Base-by-base conservation (phyloP, 2,888 invertebrate genomes). In the Nesidiocoris tenuis region DNA sequence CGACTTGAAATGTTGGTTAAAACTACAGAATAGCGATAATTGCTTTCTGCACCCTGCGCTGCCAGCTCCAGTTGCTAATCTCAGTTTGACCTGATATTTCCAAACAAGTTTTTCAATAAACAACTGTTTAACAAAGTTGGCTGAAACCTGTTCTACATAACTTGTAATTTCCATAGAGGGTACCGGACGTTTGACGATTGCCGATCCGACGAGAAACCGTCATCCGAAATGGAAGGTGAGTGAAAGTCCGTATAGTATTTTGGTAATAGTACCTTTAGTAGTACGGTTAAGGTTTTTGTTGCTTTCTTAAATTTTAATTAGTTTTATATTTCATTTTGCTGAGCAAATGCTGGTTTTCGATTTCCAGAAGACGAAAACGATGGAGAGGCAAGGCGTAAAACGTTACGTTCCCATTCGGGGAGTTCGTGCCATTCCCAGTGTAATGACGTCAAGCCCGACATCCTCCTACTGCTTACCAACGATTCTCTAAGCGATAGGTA, bases 401-500 rank as follows among this genome's bases (percentile, higher is more conserved):
- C 80, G 63, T 74, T 80, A 9, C 54, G 80, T 57, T 80, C 80
- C 61, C 80, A 77, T 64, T 72, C 72, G 12, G 72, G 72, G 1
- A 39, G 39, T 16, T 72, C 63, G 25, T 72, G 22, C 61, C 1
- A 75, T 59, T 22, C 54, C 17, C 16, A 76, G 9, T 64, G 57
- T 17, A 24, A 25, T 12, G 74, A 74, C 57, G 61, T 21, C 18
- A 74, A 64, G 39, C 64, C 65, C 9, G 74, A 74, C 25, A 5
- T 65, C 7, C 65, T 66, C 12, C 56, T 57, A 1, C 21, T 59
- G 17, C 67, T 75, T 24, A 61, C 67, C 16, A 75, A 65, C n/a
- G 75, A 66, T 22, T 55, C 22, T 16, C 54, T 67, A 2, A 75
- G 23, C 25, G 61, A 67, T 59, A 61, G 54, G 66, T 75, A 59